These are phyloP conservation scores for Ferrisia virgata DNA, from an alignment of 2,888 invertebrate genomes.

Conservation along the genomic window DNA sequence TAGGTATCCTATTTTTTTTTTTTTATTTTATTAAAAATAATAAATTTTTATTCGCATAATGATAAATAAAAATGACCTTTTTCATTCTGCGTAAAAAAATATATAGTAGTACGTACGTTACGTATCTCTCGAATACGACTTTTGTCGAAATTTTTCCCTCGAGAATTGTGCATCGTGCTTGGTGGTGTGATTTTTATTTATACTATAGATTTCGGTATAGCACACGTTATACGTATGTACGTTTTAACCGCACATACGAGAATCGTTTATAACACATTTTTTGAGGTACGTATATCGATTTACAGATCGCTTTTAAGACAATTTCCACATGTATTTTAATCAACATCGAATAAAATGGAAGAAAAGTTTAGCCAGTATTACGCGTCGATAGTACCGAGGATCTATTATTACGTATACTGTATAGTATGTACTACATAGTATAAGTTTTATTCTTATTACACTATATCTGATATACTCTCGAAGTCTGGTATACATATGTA, in stretches of 20 bases:
- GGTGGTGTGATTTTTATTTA: background rate
- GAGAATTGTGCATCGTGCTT: background rate
- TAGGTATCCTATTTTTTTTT: no score
- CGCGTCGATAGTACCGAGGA: background rate
- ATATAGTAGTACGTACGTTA: no score
- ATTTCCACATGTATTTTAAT: conserved; percentile 1
- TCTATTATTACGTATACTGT: no score
- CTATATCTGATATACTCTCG: no score
- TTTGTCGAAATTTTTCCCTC: background rate
- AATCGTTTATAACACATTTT: background rate
- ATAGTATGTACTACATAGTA: background rate
- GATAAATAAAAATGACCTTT: background rate
- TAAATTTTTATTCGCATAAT: background rate
- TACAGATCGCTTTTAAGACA: background rate
- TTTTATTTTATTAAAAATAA: background rate
- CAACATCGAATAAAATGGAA: background rate
- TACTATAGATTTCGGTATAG: background rate
- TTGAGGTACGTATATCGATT: background rate
- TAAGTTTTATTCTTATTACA: background rate
- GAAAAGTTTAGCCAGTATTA: background rate
- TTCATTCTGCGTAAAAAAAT: background rate
- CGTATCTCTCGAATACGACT: background rate
- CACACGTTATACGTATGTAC: background rate
- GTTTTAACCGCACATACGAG: background rate
- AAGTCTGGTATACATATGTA: no score